phyloP scores from a whole-genome alignment of 2,888 invertebrate genomes.

The Pseudococcus longispinus region DNA sequence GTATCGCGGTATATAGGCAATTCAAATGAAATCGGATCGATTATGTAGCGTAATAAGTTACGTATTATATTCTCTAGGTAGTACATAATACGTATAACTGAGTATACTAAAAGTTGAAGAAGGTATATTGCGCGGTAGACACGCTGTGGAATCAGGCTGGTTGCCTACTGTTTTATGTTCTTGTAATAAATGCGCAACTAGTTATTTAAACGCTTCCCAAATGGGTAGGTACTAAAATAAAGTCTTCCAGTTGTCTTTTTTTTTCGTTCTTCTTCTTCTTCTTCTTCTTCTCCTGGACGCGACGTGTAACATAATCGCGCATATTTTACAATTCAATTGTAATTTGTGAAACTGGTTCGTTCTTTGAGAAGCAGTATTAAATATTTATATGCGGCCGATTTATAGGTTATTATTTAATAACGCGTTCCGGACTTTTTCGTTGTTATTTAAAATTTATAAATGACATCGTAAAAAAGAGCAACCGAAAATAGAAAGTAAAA shows the following conservation, averaged over 20 bases:
- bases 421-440: constrained; percentile 2
- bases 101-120: neutral
- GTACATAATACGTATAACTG: neutral
- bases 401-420: constrained; percentile 28
- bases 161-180: constrained; percentile 43
- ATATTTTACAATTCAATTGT: constrained; percentile 40
- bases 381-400: constrained; percentile 24
- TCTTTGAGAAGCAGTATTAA: neutral
- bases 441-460: constrained; percentile 7
- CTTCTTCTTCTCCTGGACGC: neutral
- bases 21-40: neutral
- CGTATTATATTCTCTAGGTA: neutral
- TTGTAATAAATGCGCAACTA: constrained; percentile 39
- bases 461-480: constrained; percentile 10
- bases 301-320: constrained; percentile 38
- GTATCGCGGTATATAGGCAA: neutral
- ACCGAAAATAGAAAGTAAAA: constrained; percentile 13
- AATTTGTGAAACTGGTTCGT: constrained; percentile 41
- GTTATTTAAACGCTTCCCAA: constrained; percentile 19
- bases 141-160: neutral
- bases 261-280: neutral
- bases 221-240: constrained; percentile 13
- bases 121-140: neutral
- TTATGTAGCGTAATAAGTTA: neutral
- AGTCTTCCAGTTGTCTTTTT: neutral